Evolutionary conservation across 2,797 vertebrate species (phyloP), one percentile per base, ranked within the genome.

Genomic region (Ctenosaura bakeri): DNA sequence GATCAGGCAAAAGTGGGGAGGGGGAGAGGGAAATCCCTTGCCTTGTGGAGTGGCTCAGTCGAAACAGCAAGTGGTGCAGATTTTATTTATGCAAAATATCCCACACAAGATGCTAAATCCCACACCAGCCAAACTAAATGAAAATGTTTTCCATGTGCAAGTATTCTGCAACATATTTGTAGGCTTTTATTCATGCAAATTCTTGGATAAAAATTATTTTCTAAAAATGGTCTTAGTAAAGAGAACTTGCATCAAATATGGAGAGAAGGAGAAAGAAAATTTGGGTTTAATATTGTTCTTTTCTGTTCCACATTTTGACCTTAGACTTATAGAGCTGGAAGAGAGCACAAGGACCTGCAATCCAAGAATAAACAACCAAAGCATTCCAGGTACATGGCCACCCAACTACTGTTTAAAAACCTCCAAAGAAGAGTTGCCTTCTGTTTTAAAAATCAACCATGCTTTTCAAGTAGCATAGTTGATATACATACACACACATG

Each of bases 1-100:
- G 76, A 88, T 77, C 80, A 90, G 76, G 87, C 80, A 35, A 82
- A 56, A 22, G 24, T 4, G 88, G 62, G 71, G 20, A n/a, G 54
- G 7, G 4, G 89, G 52, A 76, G 16, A n/a, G 66, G 42, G 42
- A 69, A n/a, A 78, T 78, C 77, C 6, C 4, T 50, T 73, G 87
- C 69, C 89, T 85, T 89, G 79, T 59, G 90, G 62, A 71, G 20
- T 76, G 0, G 78, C 59, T 32, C 29, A 82, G 62, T 38, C 66
- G 5, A 79, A 89, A 71, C 64, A 83, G 38, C 38, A 87, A 1
- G 38, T n/a, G 7, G 32, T 59, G 52, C 42, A 76, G 87, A 52
- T 26, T 26, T 89, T 78, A 32, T 69, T 66, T 32, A 32, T 69
- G 29, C 66, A 32, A 69, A 69, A 32, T 29, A 69, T 69, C 29